Conservation (phyloP, 1,140 invertebrate species). For the Hypsibius dujardini region DNA sequence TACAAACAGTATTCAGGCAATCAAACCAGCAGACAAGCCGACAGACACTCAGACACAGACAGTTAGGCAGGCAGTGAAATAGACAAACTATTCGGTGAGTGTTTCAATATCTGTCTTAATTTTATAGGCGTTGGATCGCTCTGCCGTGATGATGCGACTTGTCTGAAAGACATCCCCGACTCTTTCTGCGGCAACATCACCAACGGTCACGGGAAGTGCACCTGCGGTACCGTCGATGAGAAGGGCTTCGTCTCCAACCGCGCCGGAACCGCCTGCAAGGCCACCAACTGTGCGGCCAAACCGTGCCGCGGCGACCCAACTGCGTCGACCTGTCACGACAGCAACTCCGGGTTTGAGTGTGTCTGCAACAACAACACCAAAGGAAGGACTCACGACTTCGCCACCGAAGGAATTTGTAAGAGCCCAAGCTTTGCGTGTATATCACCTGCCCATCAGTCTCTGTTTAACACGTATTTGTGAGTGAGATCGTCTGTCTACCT, state of each 20-base stretch:
- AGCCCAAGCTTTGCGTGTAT: too few relatives aligned
- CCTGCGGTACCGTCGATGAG: background rate
- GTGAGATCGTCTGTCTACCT: too few relatives aligned
- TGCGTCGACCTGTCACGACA: background rate
- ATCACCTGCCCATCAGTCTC: too few relatives aligned
- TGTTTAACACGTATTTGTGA: too few relatives aligned
- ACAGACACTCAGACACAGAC: too few relatives aligned
- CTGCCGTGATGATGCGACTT: background rate
- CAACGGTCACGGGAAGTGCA: background rate
- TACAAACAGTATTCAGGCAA: too few relatives aligned
- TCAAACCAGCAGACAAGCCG: too few relatives aligned
- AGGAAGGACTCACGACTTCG: background rate
- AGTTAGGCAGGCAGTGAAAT: too few relatives aligned
- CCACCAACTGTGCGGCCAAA: background rate
- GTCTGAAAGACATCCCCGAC: background rate
- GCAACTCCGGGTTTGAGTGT: background rate
- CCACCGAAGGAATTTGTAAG: background rate
- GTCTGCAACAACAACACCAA: background rate
- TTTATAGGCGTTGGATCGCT: background rate
- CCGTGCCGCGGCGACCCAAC: background rate
- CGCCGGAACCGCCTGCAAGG: background rate
- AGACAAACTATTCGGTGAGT: too few relatives aligned
- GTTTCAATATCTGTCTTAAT: too few relatives aligned
- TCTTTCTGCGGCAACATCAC: constrained; percentile 9
- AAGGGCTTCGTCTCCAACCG: background rate